Evolutionary conservation across 2,888 invertebrate species (phyloP), one percentile per base, ranked within the genome.

Genomic region (Anoncus sp.): DNA sequence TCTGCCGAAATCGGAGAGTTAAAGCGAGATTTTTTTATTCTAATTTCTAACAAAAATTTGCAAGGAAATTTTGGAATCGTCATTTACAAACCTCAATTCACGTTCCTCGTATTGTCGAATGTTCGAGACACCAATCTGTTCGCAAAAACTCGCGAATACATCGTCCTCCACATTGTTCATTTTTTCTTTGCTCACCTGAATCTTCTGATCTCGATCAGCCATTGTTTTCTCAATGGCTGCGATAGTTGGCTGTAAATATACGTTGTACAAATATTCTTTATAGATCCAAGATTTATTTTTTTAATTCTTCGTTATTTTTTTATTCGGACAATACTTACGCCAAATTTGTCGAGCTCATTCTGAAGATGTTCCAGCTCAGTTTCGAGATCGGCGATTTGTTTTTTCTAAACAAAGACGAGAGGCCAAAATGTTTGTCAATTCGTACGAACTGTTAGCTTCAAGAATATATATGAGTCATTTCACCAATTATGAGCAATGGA

Each of bases 61-160:
- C 31, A 20, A 45, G 7, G 27, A 14, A 1, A 12, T 35, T 47
- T 31, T n/a, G 1, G 31, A 14, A 35, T n/a, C 2, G 31, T 31
- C 4, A 10, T 7, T 20, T 20, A 49, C 63, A 9, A 16, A 65
- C 63, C 31, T 49, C 38, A 99, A 92, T 92, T 99, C 99, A 35
- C 99, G 94, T 92, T 99, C 99, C 92, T 99, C 99, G 92, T 99
- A 99, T 88, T 99, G 98, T 0, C 98, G 96, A 87, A 99, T 99
- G 92, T 99, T 99, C 75, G 95, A 95, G 51, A 99, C 99, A 35
- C 98, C 98, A 90, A 99, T 97, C 88, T 96, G 96, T 69, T 94
- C 92, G 88, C 99, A 99, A 92, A 99, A 99, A 60, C 95, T 95
- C 0, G 96, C 94, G 92, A 99, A 99, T 0, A 99, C 97, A 67